Evolutionary conservation across 2,113 vertebrate genomes (phyloP).

Genomic region (Rattus rattus): DNA sequence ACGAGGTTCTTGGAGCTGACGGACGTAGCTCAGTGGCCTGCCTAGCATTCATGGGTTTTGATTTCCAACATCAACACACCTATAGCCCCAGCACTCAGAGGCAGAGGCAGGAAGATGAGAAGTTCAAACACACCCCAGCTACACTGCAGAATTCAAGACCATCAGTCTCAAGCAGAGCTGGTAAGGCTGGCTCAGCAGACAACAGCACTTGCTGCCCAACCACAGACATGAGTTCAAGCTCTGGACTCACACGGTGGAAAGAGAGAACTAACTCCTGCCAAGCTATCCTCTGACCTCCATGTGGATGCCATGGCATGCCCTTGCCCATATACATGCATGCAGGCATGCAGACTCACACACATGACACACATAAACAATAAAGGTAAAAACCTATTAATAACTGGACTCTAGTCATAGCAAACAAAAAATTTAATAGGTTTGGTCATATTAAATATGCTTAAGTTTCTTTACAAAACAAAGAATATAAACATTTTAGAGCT

Average conservation of each 20-base stretch:
- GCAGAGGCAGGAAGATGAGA: neutral
- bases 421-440: neutral
- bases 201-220: neutral
- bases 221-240: neutral
- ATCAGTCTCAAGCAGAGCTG: neutral
- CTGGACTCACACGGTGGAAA: too few relatives aligned
- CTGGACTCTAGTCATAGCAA: neutral
- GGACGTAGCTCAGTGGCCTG: neutral
- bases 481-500: neutral
- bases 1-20: neutral
- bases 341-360: neutral
- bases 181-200: neutral
- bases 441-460: neutral
- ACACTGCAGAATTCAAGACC: neutral
- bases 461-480: conserved; percentile 21
- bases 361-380: neutral
- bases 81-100: neutral
- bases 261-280: neutral
- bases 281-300: neutral
- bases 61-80: neutral
- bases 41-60: neutral
- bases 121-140: neutral
- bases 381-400: neutral
- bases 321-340: neutral
- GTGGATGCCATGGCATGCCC: neutral